Conservation (phyloP, 2,797 vertebrate genomes). For the Apodemus agrarius region DNA sequence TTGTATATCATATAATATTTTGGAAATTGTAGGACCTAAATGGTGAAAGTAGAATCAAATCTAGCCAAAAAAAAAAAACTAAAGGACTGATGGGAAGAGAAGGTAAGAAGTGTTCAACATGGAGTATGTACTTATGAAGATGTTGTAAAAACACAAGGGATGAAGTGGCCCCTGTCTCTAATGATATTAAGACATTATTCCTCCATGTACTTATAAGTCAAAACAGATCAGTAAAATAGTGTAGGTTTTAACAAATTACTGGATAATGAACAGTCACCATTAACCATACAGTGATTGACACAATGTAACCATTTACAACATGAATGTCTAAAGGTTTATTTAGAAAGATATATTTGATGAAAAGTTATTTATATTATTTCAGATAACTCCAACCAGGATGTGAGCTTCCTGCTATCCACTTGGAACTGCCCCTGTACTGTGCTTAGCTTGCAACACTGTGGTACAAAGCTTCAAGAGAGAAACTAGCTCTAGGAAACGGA, state of each 20-base stretch:
- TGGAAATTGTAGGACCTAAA: too few relatives aligned
- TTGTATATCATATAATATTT: too few relatives aligned
- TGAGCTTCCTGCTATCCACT: constrained; percentile 89
- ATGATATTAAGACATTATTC: not conserved
- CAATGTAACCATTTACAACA: constrained; percentile 90
- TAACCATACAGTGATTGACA: constrained; percentile 93
- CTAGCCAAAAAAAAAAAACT: too few relatives aligned
- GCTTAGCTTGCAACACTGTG: constrained; percentile 88
- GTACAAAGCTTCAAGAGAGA: constrained; percentile 83
- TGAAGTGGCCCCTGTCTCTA: too few relatives aligned
- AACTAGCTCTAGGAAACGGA: constrained; percentile 92
- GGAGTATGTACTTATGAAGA: too few relatives aligned
- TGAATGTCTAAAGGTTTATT: constrained; percentile 91
- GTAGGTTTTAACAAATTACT: constrained; percentile 91
- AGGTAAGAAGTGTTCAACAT: too few relatives aligned
- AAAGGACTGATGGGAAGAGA: too few relatives aligned
- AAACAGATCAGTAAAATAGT: constrained; percentile 74
- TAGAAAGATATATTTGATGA: constrained; percentile 89
- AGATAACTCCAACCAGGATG: constrained; percentile 89
- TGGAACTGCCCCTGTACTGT: constrained; percentile 88
- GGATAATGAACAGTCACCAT: constrained; percentile 94
- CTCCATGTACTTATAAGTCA: not conserved
- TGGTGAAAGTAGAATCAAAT: too few relatives aligned
- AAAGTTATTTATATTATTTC: constrained; percentile 94
- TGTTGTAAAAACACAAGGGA: too few relatives aligned